These are phyloP conservation scores for Podiceps cristatus DNA, from an alignment of 2,113 vertebrate species.

Conservation along the genomic window DNA sequence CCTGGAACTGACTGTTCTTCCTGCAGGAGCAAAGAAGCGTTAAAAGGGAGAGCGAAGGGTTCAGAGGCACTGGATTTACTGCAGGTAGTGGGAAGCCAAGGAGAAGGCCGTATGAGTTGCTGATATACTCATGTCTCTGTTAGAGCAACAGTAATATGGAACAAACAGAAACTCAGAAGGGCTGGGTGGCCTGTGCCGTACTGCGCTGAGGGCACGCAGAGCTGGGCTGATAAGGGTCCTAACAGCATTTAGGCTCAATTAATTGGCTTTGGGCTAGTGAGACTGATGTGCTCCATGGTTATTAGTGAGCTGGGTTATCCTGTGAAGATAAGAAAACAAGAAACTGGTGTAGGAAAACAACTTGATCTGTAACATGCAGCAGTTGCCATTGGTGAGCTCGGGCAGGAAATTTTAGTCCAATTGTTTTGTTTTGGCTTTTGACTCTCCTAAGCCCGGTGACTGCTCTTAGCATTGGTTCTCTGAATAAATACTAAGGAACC, in stretches of 20 bases:
- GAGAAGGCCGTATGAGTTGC: not conserved
- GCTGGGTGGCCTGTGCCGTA: accelerated
- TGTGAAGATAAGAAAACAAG: not conserved
- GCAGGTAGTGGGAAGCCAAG: not conserved
- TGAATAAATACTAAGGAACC: not conserved
- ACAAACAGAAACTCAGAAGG: not conserved
- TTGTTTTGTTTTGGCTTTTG: not conserved
- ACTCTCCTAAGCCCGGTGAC: not conserved
- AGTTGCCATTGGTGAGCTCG: not conserved
- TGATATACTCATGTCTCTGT: not conserved
- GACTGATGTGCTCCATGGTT: not conserved
- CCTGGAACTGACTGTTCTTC: not conserved
- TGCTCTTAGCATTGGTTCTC: not conserved
- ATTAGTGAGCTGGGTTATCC: not conserved
- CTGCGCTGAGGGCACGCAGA: not conserved
- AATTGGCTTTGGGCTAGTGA: not conserved
- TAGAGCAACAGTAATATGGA: not conserved
- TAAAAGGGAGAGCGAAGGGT: not conserved
- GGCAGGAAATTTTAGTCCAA: not conserved
- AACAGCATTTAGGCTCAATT: not conserved
- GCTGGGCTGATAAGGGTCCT: not conserved
- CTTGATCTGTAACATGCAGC: not conserved
- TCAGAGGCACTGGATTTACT: not conserved
- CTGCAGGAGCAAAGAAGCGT: not conserved
- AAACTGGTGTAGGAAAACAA: not conserved